These are phyloP conservation scores for Raphicerus campestris DNA, from an alignment of 2,113 vertebrate genomes.

Conservation along the genomic window DNA sequence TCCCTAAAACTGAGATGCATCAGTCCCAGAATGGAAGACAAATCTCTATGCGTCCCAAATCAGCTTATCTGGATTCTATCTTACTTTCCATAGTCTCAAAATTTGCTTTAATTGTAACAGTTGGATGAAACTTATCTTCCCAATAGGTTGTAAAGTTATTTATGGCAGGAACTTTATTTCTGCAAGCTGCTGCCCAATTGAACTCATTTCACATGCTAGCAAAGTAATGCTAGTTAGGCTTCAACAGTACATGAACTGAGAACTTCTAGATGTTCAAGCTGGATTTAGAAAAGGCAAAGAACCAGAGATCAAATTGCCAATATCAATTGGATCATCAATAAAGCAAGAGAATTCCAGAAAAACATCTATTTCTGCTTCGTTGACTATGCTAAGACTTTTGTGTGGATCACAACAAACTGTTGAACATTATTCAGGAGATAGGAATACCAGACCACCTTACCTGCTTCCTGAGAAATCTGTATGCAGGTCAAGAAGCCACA, in stretches of 20 bases:
- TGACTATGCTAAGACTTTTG: background rate
- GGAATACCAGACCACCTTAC: background rate
- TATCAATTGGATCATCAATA: background rate
- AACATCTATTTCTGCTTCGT: background rate
- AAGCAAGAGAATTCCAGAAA: background rate
- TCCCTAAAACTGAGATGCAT: background rate
- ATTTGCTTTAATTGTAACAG: background rate
- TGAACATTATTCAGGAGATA: background rate
- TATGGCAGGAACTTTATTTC: background rate
- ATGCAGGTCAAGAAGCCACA: background rate
- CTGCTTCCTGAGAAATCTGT: background rate
- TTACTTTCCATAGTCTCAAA: background rate
- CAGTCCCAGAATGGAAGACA: background rate
- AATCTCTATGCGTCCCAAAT: background rate
- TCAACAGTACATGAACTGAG: background rate
- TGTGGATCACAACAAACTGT: background rate
- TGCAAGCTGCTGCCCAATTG: rapidly evolving
- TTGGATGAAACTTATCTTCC: background rate
- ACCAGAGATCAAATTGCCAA: background rate
- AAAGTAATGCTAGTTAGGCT: background rate
- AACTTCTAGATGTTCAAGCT: background rate
- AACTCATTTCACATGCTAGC: background rate
- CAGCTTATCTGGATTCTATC: no score
- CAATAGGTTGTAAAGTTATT: background rate
- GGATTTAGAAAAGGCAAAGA: background rate